phyloP scores from a whole-genome alignment of 64 coral and sea anemone species.

The Pocillopora damicornis region DNA sequence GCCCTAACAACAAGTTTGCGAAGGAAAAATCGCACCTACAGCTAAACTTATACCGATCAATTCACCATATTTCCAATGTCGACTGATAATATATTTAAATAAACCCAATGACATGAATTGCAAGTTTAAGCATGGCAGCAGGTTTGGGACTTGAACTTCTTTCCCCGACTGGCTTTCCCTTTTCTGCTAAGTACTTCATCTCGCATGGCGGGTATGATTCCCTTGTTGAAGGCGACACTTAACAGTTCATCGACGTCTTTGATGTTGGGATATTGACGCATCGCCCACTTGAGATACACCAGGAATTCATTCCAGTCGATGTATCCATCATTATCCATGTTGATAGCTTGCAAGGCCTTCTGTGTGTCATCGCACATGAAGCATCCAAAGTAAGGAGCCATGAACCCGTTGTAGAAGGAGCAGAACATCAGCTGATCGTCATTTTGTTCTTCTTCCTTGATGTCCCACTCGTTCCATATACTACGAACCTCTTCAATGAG shows the following conservation, averaged over 20 bases:
- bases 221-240: constrained; percentile 53
- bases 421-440: constrained; percentile 50
- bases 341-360: constrained; percentile 46
- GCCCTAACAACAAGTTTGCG: no score
- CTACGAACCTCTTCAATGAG: constrained; percentile 43
- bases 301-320: constrained; percentile 77
- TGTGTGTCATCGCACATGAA: constrained; percentile 47
- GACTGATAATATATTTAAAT: no score
- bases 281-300: constrained; percentile 68
- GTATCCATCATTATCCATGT: constrained; percentile 48
- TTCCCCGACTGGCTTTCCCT: no score
- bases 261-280: constrained; percentile 55
- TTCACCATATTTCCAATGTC: no score
- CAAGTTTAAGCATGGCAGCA: no score
- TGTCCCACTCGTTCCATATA: constrained; percentile 56
- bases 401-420: constrained; percentile 69
- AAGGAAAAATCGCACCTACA: no score
- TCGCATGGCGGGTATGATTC: constrained; percentile 63
- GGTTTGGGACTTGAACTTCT: no score
- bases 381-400: constrained; percentile 64
- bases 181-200: constrained; percentile 7
- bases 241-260: constrained; percentile 56
- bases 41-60: no score
- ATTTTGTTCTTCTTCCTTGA: constrained; percentile 23
- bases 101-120: no score